Percentiles rank a stretch among this genome's conserved stretches.
phyloP scores from a whole-genome alignment of 2,888 invertebrate genomes.

The Malthinus flaveolus region DNA sequence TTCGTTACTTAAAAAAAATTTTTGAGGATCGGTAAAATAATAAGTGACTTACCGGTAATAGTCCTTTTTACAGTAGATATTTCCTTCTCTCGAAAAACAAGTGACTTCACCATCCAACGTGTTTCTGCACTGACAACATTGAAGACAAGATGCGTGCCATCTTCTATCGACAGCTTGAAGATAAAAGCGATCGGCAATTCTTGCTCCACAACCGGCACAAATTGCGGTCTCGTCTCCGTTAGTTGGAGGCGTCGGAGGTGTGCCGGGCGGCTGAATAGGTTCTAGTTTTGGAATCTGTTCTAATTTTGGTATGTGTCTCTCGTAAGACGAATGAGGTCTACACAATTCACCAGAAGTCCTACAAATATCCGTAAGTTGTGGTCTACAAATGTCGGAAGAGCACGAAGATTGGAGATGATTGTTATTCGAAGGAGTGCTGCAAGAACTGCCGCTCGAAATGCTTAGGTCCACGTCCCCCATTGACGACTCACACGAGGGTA shows the following conservation, averaged over 20 bases:
- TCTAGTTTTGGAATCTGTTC: constrained; percentile 61
- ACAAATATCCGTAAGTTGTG: constrained; percentile 48
- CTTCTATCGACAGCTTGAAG: constrained; percentile 88
- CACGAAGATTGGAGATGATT: constrained; percentile 60
- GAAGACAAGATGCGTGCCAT: constrained; percentile 91
- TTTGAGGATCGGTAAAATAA: too few relatives aligned
- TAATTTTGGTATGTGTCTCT: constrained; percentile 59
- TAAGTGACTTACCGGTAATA: constrained; percentile 82
- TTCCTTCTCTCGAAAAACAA: constrained; percentile 90
- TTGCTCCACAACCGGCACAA: constrained; percentile 87
- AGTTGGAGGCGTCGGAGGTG: constrained; percentile 52
- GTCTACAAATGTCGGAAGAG: constrained; percentile 51
- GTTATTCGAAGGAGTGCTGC: constrained; percentile 61
- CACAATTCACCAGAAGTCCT: constrained; percentile 36
- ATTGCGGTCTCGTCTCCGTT: constrained; percentile 57
- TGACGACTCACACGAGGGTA: constrained; percentile 64
- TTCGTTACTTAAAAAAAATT: too few relatives aligned
- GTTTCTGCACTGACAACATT: constrained; percentile 88
- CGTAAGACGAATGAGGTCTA: constrained; percentile 51
- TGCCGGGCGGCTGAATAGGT: constrained; percentile 60
- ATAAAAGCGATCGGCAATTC: constrained; percentile 89
- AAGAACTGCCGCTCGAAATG: constrained; percentile 61
- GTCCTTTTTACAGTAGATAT: constrained; percentile 95
- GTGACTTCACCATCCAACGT: constrained; percentile 88
- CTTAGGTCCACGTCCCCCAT: constrained; percentile 62